A percentile compares a stretch with the other conserved stretches of the same genome.
These are phyloP conservation scores for Parotia lawesii DNA, from an alignment of 2,113 vertebrate species.

Conservation along the genomic window DNA sequence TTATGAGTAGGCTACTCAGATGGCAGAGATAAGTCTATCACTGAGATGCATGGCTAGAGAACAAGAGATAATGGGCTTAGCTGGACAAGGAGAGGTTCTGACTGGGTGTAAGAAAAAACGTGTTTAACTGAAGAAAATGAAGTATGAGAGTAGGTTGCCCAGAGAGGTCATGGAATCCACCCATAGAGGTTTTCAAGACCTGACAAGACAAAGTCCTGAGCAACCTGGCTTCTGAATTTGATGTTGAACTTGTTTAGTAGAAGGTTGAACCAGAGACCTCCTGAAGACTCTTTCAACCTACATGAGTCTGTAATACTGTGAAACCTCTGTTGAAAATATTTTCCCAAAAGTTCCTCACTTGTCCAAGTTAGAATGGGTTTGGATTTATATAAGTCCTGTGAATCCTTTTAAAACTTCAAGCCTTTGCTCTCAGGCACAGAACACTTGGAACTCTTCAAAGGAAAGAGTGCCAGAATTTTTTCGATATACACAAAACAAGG, in stretches of 20 bases:
- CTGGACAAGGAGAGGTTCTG: neutral
- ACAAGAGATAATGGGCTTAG: neutral
- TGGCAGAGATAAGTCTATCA: neutral
- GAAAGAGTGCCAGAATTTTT: neutral
- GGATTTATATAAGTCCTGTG: neutral
- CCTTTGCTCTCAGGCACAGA: neutral
- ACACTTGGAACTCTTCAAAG: neutral
- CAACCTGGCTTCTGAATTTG: neutral
- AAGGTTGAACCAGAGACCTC: neutral
- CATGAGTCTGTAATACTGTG: neutral
- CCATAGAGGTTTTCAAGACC: neutral
- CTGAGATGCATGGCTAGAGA: neutral
- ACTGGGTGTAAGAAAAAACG: neutral
- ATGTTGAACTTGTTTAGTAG: neutral
- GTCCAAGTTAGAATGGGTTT: neutral
- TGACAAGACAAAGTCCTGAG: neutral
- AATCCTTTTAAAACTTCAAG: neutral
- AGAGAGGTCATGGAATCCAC: neutral
- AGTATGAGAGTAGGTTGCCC: neutral
- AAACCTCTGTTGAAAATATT: neutral
- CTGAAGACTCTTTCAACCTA: neutral
- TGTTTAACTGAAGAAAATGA: neutral
- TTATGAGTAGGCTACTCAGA: neutral
- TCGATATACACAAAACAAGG: neutral
- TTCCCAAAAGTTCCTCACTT: neutral